Conservation (phyloP, 2,113 vertebrate species). For the Labeo rohita region DNA sequence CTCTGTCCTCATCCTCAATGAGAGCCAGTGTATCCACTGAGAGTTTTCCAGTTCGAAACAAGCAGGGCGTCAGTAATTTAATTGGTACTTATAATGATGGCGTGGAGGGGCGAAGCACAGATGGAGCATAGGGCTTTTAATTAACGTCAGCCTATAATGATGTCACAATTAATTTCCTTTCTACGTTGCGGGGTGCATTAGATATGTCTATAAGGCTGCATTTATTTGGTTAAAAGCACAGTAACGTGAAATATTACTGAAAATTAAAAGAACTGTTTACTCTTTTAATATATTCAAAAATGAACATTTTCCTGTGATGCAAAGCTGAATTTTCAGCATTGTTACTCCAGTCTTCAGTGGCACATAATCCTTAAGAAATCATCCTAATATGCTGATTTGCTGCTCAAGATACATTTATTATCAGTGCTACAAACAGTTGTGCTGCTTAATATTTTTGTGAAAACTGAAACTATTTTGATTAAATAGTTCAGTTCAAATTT, state of each 20-base stretch:
- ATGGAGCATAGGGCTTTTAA: conserved; percentile 38
- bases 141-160: conserved; percentile 28
- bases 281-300: background rate
- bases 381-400: background rate
- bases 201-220: background rate
- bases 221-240: background rate
- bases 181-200: background rate
- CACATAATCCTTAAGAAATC: background rate
- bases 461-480: background rate
- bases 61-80: conserved; percentile 57
- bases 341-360: background rate
- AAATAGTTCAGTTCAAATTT: background rate
- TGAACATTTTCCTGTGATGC: background rate
- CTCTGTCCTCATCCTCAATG: conserved; percentile 38
- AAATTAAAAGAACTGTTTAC: background rate
- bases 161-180: background rate
- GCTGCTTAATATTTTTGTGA: too few species aligned
- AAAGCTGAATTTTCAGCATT: background rate
- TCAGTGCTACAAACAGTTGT: too few species aligned
- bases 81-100: conserved; percentile 37
- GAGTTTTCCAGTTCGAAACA: conserved; percentile 41
- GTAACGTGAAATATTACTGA: background rate
- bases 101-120: conserved; percentile 1
- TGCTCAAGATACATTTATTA: background rate
- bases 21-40: conserved; percentile 44